phyloP scores from a whole-genome alignment of 2,888 invertebrate species.

The Xestia xanthographa region DNA sequence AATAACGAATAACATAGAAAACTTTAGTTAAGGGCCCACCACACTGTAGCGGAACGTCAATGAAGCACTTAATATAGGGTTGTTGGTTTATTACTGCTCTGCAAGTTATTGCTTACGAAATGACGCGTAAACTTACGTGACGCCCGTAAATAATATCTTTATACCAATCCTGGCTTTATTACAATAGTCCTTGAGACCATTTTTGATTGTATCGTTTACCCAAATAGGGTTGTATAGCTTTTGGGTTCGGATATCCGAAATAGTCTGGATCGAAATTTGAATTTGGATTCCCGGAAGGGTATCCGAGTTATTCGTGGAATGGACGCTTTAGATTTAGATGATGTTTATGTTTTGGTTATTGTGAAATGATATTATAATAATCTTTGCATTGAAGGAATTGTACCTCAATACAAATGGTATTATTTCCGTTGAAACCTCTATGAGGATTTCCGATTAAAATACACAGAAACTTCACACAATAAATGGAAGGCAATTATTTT shows the following conservation, averaged over 20 bases:
- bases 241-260: slow-evolving; percentile 57
- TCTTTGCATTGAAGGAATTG: slow-evolving; percentile 9
- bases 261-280: slow-evolving; percentile 49
- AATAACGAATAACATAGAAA: slow-evolving; percentile 37
- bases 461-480: neutral
- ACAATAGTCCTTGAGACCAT: slow-evolving; percentile 59
- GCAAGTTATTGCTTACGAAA: slow-evolving; percentile 77
- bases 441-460: slow-evolving; percentile 17
- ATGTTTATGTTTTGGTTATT: slow-evolving; percentile 42
- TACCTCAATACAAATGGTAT: neutral
- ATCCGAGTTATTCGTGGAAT: slow-evolving; percentile 49
- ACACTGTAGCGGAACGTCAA: slow-evolving; percentile 54
- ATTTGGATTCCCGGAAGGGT: slow-evolving; percentile 55
- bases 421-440: slow-evolving; percentile 13
- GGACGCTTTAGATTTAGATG: slow-evolving; percentile 47
- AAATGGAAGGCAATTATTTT: neutral
- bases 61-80: slow-evolving; percentile 67
- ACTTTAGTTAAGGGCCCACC: slow-evolving; percentile 22
- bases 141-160: slow-evolving; percentile 67
- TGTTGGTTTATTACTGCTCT: slow-evolving; percentile 76
- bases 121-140: slow-evolving; percentile 76
- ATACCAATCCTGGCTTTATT: slow-evolving; percentile 67
- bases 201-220: slow-evolving; percentile 59
- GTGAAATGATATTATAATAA: slow-evolving; percentile 15
- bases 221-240: slow-evolving; percentile 58